phyloP scores from a whole-genome alignment of 2,797 vertebrate genomes.

The Crenuchus spilurus region DNA sequence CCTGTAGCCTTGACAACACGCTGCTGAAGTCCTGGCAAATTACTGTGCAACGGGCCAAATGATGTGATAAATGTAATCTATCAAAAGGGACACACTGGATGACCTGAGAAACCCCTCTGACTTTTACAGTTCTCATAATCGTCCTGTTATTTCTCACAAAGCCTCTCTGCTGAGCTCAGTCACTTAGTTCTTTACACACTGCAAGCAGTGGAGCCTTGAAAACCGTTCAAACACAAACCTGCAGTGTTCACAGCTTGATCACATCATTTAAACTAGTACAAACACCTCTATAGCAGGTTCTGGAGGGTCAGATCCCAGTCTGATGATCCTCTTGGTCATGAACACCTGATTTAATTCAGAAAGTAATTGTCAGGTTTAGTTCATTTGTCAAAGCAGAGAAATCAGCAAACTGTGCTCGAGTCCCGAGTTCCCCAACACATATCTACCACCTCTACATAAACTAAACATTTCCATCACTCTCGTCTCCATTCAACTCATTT shows the following conservation, averaged over 20 bases:
- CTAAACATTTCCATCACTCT: too few relatives aligned
- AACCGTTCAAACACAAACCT: neutral
- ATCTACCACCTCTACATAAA: too few relatives aligned
- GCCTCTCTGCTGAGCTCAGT: neutral
- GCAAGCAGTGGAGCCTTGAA: neutral
- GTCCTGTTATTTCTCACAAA: neutral
- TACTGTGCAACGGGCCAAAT: slow-evolving; percentile 45
- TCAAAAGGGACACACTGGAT: slow-evolving; percentile 8
- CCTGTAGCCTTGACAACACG: slow-evolving; percentile 70
- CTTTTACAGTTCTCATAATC: neutral
- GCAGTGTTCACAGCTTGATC: neutral
- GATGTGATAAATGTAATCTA: slow-evolving; percentile 18
- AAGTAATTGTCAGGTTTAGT: too few relatives aligned
- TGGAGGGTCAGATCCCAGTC: too few relatives aligned
- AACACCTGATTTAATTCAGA: too few relatives aligned
- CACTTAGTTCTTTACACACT: neutral
- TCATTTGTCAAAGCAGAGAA: too few relatives aligned
- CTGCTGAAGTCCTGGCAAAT: slow-evolving; percentile 65
- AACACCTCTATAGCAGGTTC: too few relatives aligned
- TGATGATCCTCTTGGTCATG: too few relatives aligned
- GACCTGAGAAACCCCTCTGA: neutral
- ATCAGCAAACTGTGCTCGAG: too few relatives aligned
- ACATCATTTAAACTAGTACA: neutral
- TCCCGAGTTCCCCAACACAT: too few relatives aligned
- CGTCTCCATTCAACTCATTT: too few relatives aligned